Percentiles rank a stretch among this genome's conserved stretches.
Evolutionary conservation across 2,797 vertebrate genomes (phyloP).

Genomic region (Champsocephalus gunnari): DNA sequence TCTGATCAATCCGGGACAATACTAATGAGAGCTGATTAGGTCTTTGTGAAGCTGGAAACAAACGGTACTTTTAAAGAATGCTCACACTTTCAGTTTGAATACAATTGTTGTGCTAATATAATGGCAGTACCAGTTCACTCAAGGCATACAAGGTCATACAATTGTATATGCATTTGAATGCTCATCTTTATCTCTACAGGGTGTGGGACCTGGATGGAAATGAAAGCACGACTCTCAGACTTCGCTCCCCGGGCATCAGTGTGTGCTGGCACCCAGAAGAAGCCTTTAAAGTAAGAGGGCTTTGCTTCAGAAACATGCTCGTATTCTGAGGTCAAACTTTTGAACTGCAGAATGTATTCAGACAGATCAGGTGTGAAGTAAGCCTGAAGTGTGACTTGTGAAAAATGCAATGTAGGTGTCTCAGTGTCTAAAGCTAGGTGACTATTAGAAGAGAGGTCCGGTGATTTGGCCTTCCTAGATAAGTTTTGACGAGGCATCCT

Average conservation of each 20-base stretch:
- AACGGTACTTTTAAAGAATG: not conserved
- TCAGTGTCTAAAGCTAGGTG: too few relatives aligned
- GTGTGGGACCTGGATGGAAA: constrained; percentile 95
- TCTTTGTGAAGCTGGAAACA: too few relatives aligned
- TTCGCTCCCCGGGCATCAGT: constrained; percentile 94
- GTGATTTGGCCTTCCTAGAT: too few relatives aligned
- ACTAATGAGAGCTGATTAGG: constrained; percentile 51
- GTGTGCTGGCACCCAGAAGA: constrained; percentile 99
- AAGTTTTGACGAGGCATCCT: too few relatives aligned
- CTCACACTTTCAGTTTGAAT: constrained; percentile 3
- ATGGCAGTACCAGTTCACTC: constrained; percentile 6
- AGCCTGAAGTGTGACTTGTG: not conserved
- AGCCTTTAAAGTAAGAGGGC: constrained; percentile 88
- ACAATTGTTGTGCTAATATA: not conserved
- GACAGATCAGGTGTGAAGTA: not conserved
- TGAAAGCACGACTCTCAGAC: constrained; percentile 89
- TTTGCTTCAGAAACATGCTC: constrained; percentile 4
- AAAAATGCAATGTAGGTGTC: too few relatives aligned
- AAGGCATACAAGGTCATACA: constrained; percentile 20
- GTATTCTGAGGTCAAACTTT: not conserved
- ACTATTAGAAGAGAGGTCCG: too few relatives aligned
- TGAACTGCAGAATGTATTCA: not conserved
- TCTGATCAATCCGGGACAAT: constrained; percentile 20
- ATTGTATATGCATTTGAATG: constrained; percentile 5
- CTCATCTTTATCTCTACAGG: constrained; percentile 73